Evolutionary conservation across 2,113 vertebrate genomes (phyloP).

Genomic region (Otolemur garnettii): DNA sequence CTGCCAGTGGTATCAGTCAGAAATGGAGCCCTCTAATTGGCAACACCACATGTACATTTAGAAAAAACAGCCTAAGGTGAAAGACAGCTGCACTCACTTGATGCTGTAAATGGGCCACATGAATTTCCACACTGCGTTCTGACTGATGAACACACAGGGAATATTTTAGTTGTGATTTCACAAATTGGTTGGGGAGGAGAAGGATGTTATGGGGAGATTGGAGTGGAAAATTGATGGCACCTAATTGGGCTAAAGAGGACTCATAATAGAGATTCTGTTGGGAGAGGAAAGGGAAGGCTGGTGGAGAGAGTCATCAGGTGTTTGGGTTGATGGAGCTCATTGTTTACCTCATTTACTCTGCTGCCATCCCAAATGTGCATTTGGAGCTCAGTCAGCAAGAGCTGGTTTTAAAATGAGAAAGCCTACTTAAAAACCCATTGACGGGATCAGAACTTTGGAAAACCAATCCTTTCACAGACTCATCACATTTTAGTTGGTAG

Average conservation of each 20-base stretch:
- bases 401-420: conserved; percentile 84
- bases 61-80: conserved; percentile 64
- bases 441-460: conserved; percentile 75
- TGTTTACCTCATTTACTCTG: conserved; percentile 84
- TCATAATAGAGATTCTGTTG: conserved; percentile 76
- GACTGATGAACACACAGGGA: conserved; percentile 74
- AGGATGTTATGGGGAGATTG: conserved; percentile 66
- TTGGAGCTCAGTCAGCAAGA: conserved; percentile 82
- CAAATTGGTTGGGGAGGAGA: conserved; percentile 73
- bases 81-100: conserved; percentile 77
- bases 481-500: conserved; percentile 57
- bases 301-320: conserved; percentile 86
- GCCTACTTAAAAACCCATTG: conserved; percentile 74
- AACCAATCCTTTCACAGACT: conserved; percentile 70
- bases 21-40: conserved; percentile 70
- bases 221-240: conserved; percentile 74
- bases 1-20: conserved; percentile 53
- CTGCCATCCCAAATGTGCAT: conserved; percentile 80
- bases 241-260: conserved; percentile 83
- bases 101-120: conserved; percentile 69
- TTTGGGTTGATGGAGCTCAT: conserved; percentile 85
- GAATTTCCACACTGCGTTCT: conserved; percentile 68
- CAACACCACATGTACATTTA: conserved; percentile 23
- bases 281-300: conserved; percentile 70
- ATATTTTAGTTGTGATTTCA: conserved; percentile 74